Base-by-base conservation (phyloP, 2,113 vertebrate species). In the Leptobrachium ailaonicum region DNA sequence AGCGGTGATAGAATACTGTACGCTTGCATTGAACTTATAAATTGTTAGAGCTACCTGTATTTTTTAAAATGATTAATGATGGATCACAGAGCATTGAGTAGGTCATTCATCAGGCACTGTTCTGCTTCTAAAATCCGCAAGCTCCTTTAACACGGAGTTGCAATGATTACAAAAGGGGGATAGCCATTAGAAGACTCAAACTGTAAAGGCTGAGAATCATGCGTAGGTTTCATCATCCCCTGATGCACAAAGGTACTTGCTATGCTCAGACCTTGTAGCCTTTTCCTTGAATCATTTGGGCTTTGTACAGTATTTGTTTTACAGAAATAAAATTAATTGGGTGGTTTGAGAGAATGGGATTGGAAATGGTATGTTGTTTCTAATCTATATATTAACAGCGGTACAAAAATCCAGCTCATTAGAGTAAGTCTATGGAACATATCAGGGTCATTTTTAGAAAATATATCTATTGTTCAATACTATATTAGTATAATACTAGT, bases 51-150 rank as follows among this genome's bases (percentile, higher is more conserved):
- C 76, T 89, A 82, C 77, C 41, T 73, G 70, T 66, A 56, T 86
- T 89, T 87, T 89, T 89, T 89, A 84, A 88, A 83, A 87, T 89
- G 88, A 92, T 92, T 91, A 92, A 93, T 93, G 88, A 74, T 85
- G 85, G 82, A 87, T 91, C 89, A 86, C 72, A 83, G 83, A 85
- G 62, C 79, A 85, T 84, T 84, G 85, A 73, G 71, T 10, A 41
- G 83, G 87, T 76, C 83, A 91, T 93, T 87, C 87, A 91, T 93
- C 87, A 92, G 83, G 58, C 10, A n/a, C 1, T 10, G 70, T 32
- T 41, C 41, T 40, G 13, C 60, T 66, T 71, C 44, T 64, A 13
- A 6, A 50, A 68, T 32, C 68, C 6, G 66, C 69, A 58, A 41
- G 68, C 83, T 85, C 73, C 82, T 87, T 87, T 83, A 89, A 87